Evolutionary conservation across 1,140 invertebrate genomes (phyloP), one percentile per base, ranked within the genome.

Genomic region (Harlomillsia oculata): DNA sequence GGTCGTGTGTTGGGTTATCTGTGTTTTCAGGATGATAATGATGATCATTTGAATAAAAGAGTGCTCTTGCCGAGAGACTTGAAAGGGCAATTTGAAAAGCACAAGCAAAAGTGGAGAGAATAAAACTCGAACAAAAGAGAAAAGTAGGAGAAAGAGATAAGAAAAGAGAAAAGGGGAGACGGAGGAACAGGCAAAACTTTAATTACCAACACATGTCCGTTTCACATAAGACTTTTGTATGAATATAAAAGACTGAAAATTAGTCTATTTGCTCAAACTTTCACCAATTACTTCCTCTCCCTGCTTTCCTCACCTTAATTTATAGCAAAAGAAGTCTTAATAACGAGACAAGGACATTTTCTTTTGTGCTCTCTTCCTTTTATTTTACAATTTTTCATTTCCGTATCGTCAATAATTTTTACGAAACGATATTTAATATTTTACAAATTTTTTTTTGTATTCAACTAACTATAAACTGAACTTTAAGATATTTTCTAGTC

Each of bases 211-310:
- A 61, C 46, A 56, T 61, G 59, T 56, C 59, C 59, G 39, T 45
- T 61, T 61, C 59, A 56, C 59, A 53, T 39, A 37, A 44, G 34
- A 53, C 45, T n/a, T n/a, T n/a, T 56, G 59, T 43, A 56, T 61
- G 59, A 61, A 61, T 61, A 61, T 61, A 56, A 61, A 61, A 49
- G 59, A 57, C 48, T 56, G 30, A 53, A 60, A 57, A 61, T 56
- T 52, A 53, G 54, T 56, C 49, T 44, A 52, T 56, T 60, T 53
- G 36, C 40, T 57, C 55, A 58, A 58, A 58, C 28, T 58, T 58
- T 52, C 29, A 30, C 32, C 20, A 49, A 53, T 50, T 45, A 54
- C 25, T 44, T 53, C 43, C 51, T 40, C 45, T 48, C 45, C n/a
- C n/a, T 34, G 6, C 6, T 34, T 8, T 34, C 6, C 30, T 34